Evolutionary conservation across 2,888 invertebrate genomes (phyloP).

Genomic region (Pandemis corylana): DNA sequence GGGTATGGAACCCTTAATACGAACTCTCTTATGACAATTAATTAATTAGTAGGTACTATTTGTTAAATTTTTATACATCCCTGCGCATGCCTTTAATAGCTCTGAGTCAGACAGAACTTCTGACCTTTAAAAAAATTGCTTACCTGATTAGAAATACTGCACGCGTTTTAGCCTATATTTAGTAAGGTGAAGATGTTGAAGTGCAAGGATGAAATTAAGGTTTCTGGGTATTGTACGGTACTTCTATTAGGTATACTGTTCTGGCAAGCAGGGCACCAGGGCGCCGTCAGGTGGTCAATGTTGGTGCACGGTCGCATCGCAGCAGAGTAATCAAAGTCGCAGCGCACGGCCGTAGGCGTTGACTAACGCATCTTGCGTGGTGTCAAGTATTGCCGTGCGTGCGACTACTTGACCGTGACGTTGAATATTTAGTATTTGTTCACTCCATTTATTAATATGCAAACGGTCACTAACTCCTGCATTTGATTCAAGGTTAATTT

Average conservation of each 20-base stretch:
- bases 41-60: no score
- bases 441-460: slow-evolving; percentile 72
- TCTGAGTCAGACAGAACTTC: slow-evolving; percentile 21
- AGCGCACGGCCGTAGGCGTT: background rate
- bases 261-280: background rate
- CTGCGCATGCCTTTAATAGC: slow-evolving; percentile 55
- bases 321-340: background rate
- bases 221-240: background rate
- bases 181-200: slow-evolving; percentile 10
- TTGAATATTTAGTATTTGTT: slow-evolving; percentile 75
- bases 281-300: background rate
- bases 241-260: background rate
- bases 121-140: slow-evolving; percentile 57
- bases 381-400: slow-evolving; percentile 55
- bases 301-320: background rate
- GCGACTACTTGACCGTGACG: slow-evolving; percentile 72
- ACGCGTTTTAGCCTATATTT: slow-evolving; percentile 50
- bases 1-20: no score
- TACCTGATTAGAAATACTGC: slow-evolving; percentile 37
- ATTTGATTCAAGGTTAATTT: slow-evolving; percentile 74
- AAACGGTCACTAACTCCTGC: slow-evolving; percentile 73
- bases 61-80: slow-evolving; percentile 57
- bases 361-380: slow-evolving; percentile 29
- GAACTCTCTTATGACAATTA: no score
- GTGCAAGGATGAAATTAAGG: background rate